Conservation (phyloP, 2,113 vertebrate species). For the Campylomormyrus tamandua region DNA sequence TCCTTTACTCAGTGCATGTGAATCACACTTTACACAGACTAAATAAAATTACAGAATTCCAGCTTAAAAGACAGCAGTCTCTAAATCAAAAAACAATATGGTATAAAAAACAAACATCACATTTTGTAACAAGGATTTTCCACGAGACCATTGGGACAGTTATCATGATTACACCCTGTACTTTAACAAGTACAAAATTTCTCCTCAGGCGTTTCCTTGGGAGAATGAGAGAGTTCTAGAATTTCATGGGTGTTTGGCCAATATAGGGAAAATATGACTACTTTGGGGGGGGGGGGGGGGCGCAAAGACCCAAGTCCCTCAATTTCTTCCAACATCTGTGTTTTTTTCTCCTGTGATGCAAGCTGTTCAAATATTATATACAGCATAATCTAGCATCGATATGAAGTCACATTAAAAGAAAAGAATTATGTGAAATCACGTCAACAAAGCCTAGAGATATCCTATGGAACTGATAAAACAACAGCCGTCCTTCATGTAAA, state of each 20-base stretch:
- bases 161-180: constrained; percentile 25
- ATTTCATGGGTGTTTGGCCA: constrained; percentile 9
- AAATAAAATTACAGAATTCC: constrained; percentile 23
- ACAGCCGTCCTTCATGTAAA: background rate
- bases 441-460: background rate
- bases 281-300: background rate
- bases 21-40: background rate
- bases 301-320: background rate
- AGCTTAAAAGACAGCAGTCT: constrained; percentile 8
- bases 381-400: background rate
- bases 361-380: background rate
- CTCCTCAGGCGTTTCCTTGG: constrained; percentile 9
- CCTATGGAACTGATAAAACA: background rate
- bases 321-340: background rate
- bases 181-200: constrained; percentile 15
- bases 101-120: background rate
- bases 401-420: background rate
- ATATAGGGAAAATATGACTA: constrained; percentile 7
- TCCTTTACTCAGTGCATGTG: background rate
- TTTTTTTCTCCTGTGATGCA: background rate
- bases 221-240: constrained; percentile 12
- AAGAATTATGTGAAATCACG: background rate
- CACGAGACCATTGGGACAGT: background rate
- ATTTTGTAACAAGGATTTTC: constrained; percentile 22
- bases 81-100: constrained; percentile 1